Evolutionary conservation across 2,888 invertebrate species (phyloP), one percentile per base, ranked within the genome.

Genomic region (Entomobrya multifasciata): DNA sequence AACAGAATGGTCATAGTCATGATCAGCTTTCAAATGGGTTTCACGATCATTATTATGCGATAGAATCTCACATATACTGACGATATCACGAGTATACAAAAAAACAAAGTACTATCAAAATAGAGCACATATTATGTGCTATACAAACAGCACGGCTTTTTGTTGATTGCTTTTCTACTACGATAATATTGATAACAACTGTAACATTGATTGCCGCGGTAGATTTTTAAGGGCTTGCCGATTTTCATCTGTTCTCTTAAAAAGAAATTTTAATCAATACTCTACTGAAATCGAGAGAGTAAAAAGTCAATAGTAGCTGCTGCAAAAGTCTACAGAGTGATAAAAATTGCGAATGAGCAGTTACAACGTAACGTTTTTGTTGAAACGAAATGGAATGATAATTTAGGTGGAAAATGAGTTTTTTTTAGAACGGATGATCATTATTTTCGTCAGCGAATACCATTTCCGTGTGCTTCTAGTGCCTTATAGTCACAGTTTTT

Each of bases 21-120:
- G 84, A 84, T 77, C 84, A 78, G 84, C 77, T 77, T 84, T 84
- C 55, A 77, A 84, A 84, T 84, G 65, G 78, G 57, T 30, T 78
- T 36, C 70, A 82, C 49, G 47, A 62, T 62, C 57, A 81, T 77
- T 8, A 60, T 60, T 20, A 27, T 55, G 47, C 67, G 47, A 52
- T 67, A 52, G 10, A 47, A 62, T 78, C 60, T 25, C 57, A 41
- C 30, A 62, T 78, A 65, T 77, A 60, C 57, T 41, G 27, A 36
- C 36, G 5, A 78, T 60, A 10, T n/a, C 52, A 65, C 65, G 36
- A 6, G 17, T 17, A 20, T 44, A 44, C 41, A n/a, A 27, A 27
- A 65, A 44, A 72, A 72, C n/a, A n/a, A 49, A 49, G 15, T 52
- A 17, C 72, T 15, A n/a, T 62, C 20, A 20, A 62, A 62, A 62